phyloP scores from a whole-genome alignment of 1,140 invertebrate species.

The Euglossa dilemma region DNA sequence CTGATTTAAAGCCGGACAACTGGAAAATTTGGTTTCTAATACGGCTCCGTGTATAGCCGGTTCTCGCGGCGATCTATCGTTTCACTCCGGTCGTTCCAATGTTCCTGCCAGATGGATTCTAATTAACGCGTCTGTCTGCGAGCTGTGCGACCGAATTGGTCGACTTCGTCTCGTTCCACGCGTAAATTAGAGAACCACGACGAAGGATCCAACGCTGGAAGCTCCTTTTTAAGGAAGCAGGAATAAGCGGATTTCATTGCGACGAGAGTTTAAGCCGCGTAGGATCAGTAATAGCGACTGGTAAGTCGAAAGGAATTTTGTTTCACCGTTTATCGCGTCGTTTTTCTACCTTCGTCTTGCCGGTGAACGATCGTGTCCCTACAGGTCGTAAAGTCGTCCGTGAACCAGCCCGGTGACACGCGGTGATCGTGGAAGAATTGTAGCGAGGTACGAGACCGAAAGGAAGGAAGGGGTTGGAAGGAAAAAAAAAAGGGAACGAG shows the following conservation, averaged over 20 bases:
- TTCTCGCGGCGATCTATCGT: background rate
- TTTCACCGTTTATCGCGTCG: constrained; percentile 33
- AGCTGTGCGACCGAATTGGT: background rate
- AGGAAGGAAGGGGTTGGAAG: background rate
- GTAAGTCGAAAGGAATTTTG: constrained; percentile 54
- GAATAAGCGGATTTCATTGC: constrained; percentile 62
- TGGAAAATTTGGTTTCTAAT: constrained; percentile 12
- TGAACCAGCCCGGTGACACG: constrained; percentile 2
- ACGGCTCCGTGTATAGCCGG: too few relatives aligned
- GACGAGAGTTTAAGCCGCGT: constrained; percentile 59
- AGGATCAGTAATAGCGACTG: constrained; percentile 60
- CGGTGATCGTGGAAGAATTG: background rate
- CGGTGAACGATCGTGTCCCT: background rate
- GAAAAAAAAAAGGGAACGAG: background rate
- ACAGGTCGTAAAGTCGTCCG: constrained; percentile 1
- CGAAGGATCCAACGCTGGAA: background rate
- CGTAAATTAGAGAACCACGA: background rate
- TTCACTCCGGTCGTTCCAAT: too few relatives aligned
- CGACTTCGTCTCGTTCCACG: background rate
- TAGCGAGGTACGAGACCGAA: too few relatives aligned
- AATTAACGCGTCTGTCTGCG: background rate
- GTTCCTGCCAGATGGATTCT: background rate
- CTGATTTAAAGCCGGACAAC: background rate
- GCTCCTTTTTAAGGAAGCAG: constrained; percentile 51
- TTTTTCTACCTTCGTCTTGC: background rate